phyloP scores from a whole-genome alignment of 1,140 invertebrate genomes.

The Dendroctonus valens region DNA sequence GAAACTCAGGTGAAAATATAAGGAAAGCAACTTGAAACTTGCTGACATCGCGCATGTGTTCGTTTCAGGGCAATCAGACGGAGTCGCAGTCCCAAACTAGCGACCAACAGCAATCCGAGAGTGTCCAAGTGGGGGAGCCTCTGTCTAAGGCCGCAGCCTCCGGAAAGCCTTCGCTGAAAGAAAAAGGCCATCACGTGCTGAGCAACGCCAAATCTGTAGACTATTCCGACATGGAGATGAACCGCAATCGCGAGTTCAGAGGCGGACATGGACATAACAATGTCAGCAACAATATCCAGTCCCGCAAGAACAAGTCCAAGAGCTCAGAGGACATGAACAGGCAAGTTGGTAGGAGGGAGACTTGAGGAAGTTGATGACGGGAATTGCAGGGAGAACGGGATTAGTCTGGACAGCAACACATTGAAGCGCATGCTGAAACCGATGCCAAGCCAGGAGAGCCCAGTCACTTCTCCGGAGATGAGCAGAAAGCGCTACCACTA shows the following conservation, averaged over 20 bases:
- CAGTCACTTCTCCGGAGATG: slow-evolving; percentile 86
- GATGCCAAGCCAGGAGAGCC: slow-evolving; percentile 82
- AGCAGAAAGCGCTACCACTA: slow-evolving; percentile 68
- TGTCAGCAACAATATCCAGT: slow-evolving; percentile 62
- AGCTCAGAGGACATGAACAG: slow-evolving; percentile 86
- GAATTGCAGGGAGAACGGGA: slow-evolving; percentile 49
- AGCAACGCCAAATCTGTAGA: slow-evolving; percentile 67
- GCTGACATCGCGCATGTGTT: background rate
- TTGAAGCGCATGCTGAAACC: slow-evolving; percentile 92
- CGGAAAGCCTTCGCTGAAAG: slow-evolving; percentile 53
- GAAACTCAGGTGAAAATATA: slow-evolving; percentile 43
- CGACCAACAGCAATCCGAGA: slow-evolving; percentile 64
- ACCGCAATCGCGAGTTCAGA: slow-evolving; percentile 59
- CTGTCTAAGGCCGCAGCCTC: slow-evolving; percentile 58
- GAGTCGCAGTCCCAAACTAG: slow-evolving; percentile 52
- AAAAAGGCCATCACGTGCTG: slow-evolving; percentile 63
- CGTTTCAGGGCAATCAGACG: slow-evolving; percentile 42
- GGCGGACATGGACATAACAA: slow-evolving; percentile 62
- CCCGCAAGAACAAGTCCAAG: slow-evolving; percentile 73
- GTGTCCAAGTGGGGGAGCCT: slow-evolving; percentile 75
- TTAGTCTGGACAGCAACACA: slow-evolving; percentile 67
- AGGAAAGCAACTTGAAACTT: background rate
- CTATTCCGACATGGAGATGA: slow-evolving; percentile 72
- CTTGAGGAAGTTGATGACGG: background rate
- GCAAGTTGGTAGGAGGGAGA: slow-evolving; percentile 36